Base-by-base conservation (phyloP, 2,888 invertebrate genomes). In the Drosophila neotestacea region DNA sequence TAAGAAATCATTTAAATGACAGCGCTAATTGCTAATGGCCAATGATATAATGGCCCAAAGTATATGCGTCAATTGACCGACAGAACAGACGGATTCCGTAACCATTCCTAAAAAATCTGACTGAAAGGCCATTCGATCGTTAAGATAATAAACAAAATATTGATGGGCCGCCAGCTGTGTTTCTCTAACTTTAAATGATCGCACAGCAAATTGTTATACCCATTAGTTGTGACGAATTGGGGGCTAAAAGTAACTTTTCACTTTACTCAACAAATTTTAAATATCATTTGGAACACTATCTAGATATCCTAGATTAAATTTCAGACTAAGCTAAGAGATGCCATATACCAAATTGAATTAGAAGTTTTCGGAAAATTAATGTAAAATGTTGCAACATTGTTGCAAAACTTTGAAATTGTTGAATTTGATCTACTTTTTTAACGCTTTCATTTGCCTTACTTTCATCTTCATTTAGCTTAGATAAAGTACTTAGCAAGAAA, bases 21-120 rank as follows among this genome's bases (percentile, higher is more conserved):
- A 52, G 81, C 69, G 84, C 70, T 81, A 81, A 81, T 81, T 81
- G 77, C 86, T 46, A 61, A 69, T 59, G 54, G 58, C 61, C 46
- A 47, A 51, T 61, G 58, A 52, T 41, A 44, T 48, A 81, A 70
- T 71, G 71, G 61, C 60, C 58, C 41, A 30, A n/a, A 42, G 41
- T 68, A 48, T 52, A 68, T 77, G 68, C 78, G 77, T 69, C 79
- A 69, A 78, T 63, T 61, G 58, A 59, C 30, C 77, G 62, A 32
- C 60, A 42, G 50, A 51, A 28, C 63, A 56, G 44, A 55, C 42
- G 55, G 27, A 58, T 61, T 7, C 61, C 52, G 16, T 38, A 44
- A 32, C 38, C 41, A 63, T n/a, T 22, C 28, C 16, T 6, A 16
- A 28, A 30, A 38, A 11, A 4, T 42, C 51, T 44, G 38, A 56